A percentile compares a stretch with the other conserved stretches of the same genome.
phyloP scores from a whole-genome alignment of 2,888 invertebrate genomes.

The Timema podura region DNA sequence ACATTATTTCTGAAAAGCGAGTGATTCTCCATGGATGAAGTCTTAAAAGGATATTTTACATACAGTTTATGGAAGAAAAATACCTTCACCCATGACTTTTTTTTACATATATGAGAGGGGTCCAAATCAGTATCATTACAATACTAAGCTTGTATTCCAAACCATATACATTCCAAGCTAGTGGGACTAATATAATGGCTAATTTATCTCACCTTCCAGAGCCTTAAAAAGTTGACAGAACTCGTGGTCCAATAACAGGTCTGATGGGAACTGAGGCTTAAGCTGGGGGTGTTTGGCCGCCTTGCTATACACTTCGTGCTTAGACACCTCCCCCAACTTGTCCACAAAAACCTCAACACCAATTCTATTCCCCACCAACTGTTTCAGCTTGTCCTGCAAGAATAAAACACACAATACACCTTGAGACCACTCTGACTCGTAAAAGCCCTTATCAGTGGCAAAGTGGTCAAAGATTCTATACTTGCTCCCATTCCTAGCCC shows the following conservation, averaged over 20 bases:
- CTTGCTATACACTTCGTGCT: slow-evolving; percentile 86
- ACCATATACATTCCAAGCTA: too few species aligned
- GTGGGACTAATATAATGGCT: too few species aligned
- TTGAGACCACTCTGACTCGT: not conserved
- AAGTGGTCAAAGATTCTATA: too few species aligned
- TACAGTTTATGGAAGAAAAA: too few species aligned
- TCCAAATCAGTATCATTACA: too few species aligned
- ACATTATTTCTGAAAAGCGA: too few species aligned
- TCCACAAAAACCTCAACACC: slow-evolving; percentile 84
- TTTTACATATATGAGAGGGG: too few species aligned
- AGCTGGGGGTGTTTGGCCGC: slow-evolving; percentile 93
- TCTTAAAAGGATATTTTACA: too few species aligned
- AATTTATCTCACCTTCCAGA: slow-evolving; percentile 69
- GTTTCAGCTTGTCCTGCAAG: slow-evolving; percentile 64
- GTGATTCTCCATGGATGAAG: too few species aligned
- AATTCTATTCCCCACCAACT: slow-evolving; percentile 82
- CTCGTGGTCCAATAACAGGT: slow-evolving; percentile 89
- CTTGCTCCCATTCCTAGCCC: too few species aligned
- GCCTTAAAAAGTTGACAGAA: slow-evolving; percentile 89
- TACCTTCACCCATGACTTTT: too few species aligned
- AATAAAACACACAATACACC: slow-evolving; percentile 9
- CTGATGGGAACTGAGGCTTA: slow-evolving; percentile 65
- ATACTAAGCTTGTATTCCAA: too few species aligned
- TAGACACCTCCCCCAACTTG: slow-evolving; percentile 78
- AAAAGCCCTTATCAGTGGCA: not conserved